Conservation (phyloP, 2,113 vertebrate genomes). For the Tautogolabrus adspersus region DNA sequence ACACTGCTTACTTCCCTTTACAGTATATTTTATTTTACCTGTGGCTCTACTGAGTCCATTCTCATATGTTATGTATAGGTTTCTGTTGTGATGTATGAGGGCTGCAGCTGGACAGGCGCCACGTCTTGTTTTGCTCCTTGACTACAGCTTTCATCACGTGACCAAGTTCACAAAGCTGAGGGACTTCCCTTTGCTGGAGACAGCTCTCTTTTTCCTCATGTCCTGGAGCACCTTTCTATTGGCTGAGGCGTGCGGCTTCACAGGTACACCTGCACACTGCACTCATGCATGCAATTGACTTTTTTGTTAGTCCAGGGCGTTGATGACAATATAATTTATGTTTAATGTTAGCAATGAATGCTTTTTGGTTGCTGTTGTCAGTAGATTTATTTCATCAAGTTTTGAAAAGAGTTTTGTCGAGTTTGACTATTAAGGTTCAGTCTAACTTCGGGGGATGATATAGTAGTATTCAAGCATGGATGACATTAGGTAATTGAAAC, state of each 20-base stretch:
- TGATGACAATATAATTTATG: not conserved
- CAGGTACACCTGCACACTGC: slow-evolving; percentile 81
- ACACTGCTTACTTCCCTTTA: no score
- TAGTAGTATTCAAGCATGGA: no score
- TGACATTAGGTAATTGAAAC: no score
- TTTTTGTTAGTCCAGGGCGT: no score
- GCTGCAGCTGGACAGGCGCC: not conserved
- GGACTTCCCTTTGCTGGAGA: slow-evolving; percentile 95
- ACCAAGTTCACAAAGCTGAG: slow-evolving; percentile 97
- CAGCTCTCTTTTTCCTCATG: slow-evolving; percentile 96
- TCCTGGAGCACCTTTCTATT: slow-evolving; percentile 98
- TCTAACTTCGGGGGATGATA: no score
- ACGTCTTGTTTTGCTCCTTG: slow-evolving; percentile 56
- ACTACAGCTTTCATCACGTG: slow-evolving; percentile 83
- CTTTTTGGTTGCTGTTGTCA: not conserved
- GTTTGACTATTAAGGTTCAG: no score
- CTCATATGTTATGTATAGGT: not conserved
- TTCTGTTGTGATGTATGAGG: not conserved
- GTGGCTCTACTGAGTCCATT: no score
- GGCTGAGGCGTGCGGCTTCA: slow-evolving; percentile 96
- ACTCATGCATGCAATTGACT: not conserved
- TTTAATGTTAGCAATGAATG: not conserved
- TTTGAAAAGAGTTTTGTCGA: not conserved
- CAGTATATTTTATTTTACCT: no score
- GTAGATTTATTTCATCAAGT: not conserved